Percentiles rank a stretch among this genome's conserved stretches.
These are phyloP conservation scores for Crenichthys baileyi DNA, from an alignment of 2,797 vertebrate species.

Conservation along the genomic window DNA sequence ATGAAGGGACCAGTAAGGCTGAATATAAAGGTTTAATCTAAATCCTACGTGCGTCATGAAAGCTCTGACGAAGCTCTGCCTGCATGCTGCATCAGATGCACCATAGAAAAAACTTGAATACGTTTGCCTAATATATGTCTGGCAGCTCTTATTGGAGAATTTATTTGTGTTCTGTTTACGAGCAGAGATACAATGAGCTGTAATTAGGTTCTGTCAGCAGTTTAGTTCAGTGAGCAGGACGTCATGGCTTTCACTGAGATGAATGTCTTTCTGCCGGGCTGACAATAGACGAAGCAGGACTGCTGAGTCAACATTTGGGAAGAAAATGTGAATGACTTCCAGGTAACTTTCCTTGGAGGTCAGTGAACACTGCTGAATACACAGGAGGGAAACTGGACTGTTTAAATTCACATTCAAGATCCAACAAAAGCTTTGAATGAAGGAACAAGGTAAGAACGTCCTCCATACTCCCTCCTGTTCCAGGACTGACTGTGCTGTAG, in stretches of 20 bases:
- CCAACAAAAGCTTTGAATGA: neutral
- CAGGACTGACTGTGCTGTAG: neutral
- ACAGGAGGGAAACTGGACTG: neutral
- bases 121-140: neutral
- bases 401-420: conserved; percentile 1
- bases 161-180: conserved; percentile 10
- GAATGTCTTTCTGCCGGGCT: conserved; percentile 16
- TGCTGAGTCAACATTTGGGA: conserved; percentile 50
- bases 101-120: conserved; percentile 1
- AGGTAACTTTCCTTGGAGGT: conserved; percentile 43
- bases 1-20: too few species aligned
- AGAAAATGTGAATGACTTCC: conserved; percentile 38
- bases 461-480: neutral
- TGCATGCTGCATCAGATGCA: neutral
- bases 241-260: conserved; percentile 50
- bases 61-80: neutral
- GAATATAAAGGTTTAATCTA: neutral
- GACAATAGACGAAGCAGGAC: conserved; percentile 23
- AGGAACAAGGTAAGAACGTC: conserved; percentile 11
- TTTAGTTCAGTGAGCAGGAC: conserved; percentile 20
- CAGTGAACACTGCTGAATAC: neutral
- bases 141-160: conserved; percentile 2
- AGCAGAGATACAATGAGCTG: conserved; percentile 17
- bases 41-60: neutral
- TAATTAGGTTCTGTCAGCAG: conserved; percentile 40